Base-by-base conservation (phyloP, 2,888 invertebrate genomes). In the Ichneumon xanthorius region DNA sequence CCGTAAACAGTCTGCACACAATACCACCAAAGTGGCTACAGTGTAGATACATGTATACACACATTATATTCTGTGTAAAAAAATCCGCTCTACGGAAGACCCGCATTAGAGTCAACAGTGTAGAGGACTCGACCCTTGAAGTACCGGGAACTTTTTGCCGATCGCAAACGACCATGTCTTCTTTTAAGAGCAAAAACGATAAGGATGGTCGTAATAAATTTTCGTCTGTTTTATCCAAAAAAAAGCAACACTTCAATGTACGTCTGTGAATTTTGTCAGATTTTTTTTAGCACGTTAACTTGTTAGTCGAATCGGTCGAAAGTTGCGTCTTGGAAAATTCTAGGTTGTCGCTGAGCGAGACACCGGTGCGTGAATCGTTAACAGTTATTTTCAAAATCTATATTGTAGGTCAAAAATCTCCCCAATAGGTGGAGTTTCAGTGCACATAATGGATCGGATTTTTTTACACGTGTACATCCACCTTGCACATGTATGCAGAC, bases 1-100 rank as follows among this genome's bases (percentile, higher is more conserved):
- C 9, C 55, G 16, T 67, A 67, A 53, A 40, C 53, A 53, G 48
- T 33, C 4, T 53, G 16, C 40, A 53, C n/a, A 77, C 40, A 22
- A 22, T 14, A 67, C 22, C 9, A 55, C 16, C 4, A 16, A 76
- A 16, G 16, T 40, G 22, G 61, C 19, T 40, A 30, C 58, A 30
- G 6, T 9, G 53, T 55, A 55, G 4, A 19, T 9, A 19, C 6
- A 19, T 2, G 45, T 48, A 16, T 33, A 33, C 5, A 7, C 45
- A 4, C 16, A 16, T 14, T 16, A 48, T 4, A 48, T 48, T 16
- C 4, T 4, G 45, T 14, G 4, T 58, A 58, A 26, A 58, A 26
- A 58, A 58, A 48, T 16, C 16, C 16, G 14, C 14, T 48, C 45
- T 16, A 16, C 4, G 45, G 45, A 48, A 48, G 45, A 48, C 4